Conservation (phyloP, 1,140 invertebrate species). For the Drosophila malerkotliana region DNA sequence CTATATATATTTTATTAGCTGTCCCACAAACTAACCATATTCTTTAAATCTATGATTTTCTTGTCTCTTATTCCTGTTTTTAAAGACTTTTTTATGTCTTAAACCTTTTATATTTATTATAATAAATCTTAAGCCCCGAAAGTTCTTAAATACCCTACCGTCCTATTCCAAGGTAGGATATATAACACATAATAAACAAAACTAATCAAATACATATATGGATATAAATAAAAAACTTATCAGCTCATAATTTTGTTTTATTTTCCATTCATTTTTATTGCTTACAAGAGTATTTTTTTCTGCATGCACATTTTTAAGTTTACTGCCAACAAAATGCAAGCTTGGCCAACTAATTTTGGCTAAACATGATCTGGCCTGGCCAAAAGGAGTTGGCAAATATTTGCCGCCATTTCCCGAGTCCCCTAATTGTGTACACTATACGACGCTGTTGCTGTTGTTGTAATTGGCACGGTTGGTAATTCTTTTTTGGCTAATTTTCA, state of each 20-base stretch:
- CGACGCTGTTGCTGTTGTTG: conserved; percentile 43
- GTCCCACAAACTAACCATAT: too few species aligned
- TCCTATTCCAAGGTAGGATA: too few species aligned
- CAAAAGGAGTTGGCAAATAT: conserved; percentile 72
- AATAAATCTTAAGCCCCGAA: too few species aligned
- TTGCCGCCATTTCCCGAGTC: conserved; percentile 62
- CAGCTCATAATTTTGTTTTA: background rate
- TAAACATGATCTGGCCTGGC: conserved; percentile 51
- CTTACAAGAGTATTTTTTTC: background rate
- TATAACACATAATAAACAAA: too few species aligned
- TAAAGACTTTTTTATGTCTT: too few species aligned
- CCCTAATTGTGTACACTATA: conserved; percentile 58
- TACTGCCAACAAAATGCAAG: conserved; percentile 36
- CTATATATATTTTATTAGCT: too few species aligned
- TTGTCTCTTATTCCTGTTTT: too few species aligned
- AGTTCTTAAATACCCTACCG: too few species aligned
- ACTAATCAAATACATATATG: too few species aligned
- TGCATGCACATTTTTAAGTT: conserved; percentile 3
- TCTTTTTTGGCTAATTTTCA: conserved; percentile 66
- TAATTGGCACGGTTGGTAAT: conserved; percentile 64
- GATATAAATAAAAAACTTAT: background rate
- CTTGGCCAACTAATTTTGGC: conserved; percentile 75
- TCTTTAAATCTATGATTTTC: too few species aligned
- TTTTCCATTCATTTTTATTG: background rate
- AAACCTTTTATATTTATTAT: too few species aligned